phyloP scores from a whole-genome alignment of 2,113 vertebrate genomes.

The Toxotes chatareus region DNA sequence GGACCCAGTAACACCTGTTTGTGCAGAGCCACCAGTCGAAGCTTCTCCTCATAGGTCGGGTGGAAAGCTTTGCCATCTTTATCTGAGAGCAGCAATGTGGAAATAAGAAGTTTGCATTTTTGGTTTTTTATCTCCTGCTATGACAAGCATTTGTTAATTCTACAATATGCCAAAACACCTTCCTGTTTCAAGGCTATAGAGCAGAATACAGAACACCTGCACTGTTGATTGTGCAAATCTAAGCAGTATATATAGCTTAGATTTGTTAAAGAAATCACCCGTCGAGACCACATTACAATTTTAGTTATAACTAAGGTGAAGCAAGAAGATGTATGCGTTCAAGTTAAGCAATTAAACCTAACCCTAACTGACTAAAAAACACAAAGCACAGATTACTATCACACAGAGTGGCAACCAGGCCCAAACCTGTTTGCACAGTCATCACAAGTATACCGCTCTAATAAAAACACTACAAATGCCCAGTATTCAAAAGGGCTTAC shows the following conservation, averaged over 20 bases:
- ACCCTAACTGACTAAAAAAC: conserved; percentile 24
- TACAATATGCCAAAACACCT: neutral
- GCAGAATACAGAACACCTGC: neutral
- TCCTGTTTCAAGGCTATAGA: neutral
- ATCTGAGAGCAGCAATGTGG: conserved; percentile 80
- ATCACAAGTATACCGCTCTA: neutral
- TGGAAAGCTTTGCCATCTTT: conserved; percentile 99
- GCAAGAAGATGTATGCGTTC: neutral
- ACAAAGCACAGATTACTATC: conserved; percentile 41
- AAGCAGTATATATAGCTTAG: neutral
- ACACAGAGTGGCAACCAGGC: neutral
- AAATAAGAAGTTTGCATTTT: conserved; percentile 5
- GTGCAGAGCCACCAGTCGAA: conserved; percentile 94
- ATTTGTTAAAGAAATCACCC: neutral
- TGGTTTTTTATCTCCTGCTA: neutral
- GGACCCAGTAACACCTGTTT: conserved; percentile 95
- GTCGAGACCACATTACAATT: neutral
- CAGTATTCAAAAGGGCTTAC: neutral
- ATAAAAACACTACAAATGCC: conserved; percentile 9
- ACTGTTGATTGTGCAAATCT: neutral
- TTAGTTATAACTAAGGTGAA: neutral
- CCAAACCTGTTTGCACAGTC: conserved; percentile 64
- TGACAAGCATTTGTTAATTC: neutral
- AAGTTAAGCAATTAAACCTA: conserved; percentile 22
- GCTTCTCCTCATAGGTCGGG: conserved; percentile 97